These are phyloP conservation scores for Ischnus inquisitorius DNA, from an alignment of 2,888 invertebrate species.

Conservation along the genomic window DNA sequence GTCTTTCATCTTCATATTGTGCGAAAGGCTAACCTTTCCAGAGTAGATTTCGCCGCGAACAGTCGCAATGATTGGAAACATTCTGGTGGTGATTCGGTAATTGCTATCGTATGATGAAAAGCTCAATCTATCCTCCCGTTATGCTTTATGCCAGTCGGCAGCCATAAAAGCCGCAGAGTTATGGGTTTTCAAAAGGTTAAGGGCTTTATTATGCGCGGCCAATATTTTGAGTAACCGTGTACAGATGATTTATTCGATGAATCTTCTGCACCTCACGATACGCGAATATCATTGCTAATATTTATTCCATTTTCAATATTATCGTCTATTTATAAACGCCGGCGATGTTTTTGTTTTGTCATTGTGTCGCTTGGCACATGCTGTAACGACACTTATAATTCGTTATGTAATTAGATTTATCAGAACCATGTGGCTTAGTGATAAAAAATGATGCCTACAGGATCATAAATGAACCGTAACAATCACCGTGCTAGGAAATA, in stretches of 20 bases:
- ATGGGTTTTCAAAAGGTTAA: conserved; percentile 10
- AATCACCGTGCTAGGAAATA: conserved; percentile 77
- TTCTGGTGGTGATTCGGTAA: conserved; percentile 23
- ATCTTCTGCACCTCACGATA: background rate
- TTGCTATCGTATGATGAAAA: conserved; percentile 50
- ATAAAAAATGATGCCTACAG: conserved; percentile 32
- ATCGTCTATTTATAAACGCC: background rate
- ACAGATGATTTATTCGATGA: conserved; percentile 20
- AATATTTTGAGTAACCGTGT: background rate
- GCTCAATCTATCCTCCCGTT: conserved; percentile 22
- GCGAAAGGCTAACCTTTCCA: conserved; percentile 1
- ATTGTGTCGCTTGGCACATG: background rate
- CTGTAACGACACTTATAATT: conserved; percentile 8
- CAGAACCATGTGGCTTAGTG: background rate
- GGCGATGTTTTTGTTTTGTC: background rate
- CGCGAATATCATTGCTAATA: conserved; percentile 12
- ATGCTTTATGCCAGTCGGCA: conserved; percentile 11
- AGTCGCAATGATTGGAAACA: conserved; percentile 30
- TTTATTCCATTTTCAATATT: conserved; percentile 2
- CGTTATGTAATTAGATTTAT: conserved; percentile 14
- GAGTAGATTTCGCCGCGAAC: conserved; percentile 21
- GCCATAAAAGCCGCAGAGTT: conserved; percentile 15
- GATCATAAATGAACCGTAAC: conserved; percentile 72
- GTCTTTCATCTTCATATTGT: conserved; percentile 27
- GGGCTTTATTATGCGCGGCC: background rate